A percentile compares a stretch with the other conserved stretches of the same genome.
Evolutionary conservation across 2,797 vertebrate genomes (phyloP).

Genomic region (Dryobates pubescens): DNA sequence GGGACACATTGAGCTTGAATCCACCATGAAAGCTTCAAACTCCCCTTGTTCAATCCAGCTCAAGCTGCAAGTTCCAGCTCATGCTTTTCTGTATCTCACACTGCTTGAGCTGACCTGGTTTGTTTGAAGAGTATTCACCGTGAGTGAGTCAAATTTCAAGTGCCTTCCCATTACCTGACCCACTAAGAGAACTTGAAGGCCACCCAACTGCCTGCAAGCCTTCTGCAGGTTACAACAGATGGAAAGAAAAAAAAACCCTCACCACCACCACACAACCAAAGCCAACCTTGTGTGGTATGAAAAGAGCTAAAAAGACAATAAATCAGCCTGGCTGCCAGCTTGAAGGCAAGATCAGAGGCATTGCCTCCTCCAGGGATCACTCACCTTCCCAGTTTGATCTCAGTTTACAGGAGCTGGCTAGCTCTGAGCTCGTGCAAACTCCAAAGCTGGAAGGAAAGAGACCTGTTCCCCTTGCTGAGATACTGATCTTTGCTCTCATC

Average conservation of each 20-base stretch:
- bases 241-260: neutral
- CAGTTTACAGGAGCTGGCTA: accelerated
- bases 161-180: neutral
- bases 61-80: neutral
- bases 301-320: neutral
- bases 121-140: neutral
- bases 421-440: neutral
- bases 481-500: neutral
- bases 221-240: neutral
- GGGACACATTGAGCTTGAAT: neutral
- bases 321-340: neutral
- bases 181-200: neutral
- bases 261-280: neutral
- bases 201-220: neutral
- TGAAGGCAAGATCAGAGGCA: accelerated
- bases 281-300: accelerated
- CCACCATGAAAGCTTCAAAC: neutral
- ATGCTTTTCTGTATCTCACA: accelerated
- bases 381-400: accelerated
- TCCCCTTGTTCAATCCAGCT: accelerated
- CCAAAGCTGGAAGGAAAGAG: neutral
- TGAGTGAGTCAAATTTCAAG: neutral
- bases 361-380: neutral
- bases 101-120: neutral
- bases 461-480: accelerated